Evolutionary conservation across 2,113 vertebrate genomes (phyloP).

Genomic region (Stigmatopora argus): DNA sequence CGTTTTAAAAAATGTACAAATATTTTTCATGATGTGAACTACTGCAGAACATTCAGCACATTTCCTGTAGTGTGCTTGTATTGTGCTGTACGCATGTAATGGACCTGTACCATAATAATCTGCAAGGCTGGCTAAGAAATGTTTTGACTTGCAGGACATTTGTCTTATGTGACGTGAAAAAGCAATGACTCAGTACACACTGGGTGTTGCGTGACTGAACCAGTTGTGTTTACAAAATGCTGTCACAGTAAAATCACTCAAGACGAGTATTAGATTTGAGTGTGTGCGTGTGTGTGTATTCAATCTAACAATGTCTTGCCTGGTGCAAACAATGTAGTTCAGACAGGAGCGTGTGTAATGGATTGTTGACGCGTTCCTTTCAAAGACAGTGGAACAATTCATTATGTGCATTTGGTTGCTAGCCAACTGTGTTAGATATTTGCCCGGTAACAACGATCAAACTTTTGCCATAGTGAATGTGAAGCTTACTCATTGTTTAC

Average conservation of each 20-base stretch:
- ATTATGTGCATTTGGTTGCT: conserved; percentile 12
- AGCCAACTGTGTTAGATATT: conserved; percentile 7
- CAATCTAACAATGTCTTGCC: conserved; percentile 5
- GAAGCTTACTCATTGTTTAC: background rate
- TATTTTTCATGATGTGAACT: background rate
- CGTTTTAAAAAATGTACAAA: background rate
- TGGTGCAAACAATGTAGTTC: conserved; percentile 20
- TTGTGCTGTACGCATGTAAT: background rate
- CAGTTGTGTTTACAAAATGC: conserved; percentile 41
- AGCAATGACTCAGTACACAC: conserved; percentile 31
- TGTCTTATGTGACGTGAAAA: conserved; percentile 31
- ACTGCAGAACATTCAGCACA: no score
- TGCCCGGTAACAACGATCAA: conserved; percentile 20
- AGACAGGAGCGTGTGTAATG: conserved; percentile 3
- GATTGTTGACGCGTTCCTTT: conserved; percentile 8
- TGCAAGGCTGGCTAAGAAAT: conserved; percentile 8
- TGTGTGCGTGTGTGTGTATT: conserved; percentile 10
- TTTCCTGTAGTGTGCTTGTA: no score
- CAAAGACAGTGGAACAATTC: conserved; percentile 11
- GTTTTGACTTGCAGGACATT: conserved; percentile 6
- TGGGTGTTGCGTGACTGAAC: conserved; percentile 39
- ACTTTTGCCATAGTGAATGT: background rate
- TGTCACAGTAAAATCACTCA: conserved; percentile 32
- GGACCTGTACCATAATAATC: background rate
- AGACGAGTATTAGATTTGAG: conserved; percentile 28